phyloP scores from a whole-genome alignment of 1,140 invertebrate species.

The Scaptomyza hsui region DNA sequence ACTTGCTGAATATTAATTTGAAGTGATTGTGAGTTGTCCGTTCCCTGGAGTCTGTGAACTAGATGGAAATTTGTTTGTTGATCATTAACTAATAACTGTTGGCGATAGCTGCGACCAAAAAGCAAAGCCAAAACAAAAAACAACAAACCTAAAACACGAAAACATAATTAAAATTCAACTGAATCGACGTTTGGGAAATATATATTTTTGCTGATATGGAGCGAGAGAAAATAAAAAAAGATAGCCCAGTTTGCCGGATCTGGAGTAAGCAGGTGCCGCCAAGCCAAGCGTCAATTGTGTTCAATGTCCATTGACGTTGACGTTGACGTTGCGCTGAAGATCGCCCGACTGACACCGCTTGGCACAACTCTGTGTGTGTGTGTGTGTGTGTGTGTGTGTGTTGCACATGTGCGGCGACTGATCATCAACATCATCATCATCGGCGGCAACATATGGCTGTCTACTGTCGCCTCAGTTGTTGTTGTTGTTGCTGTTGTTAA shows the following conservation, averaged over 20 bases:
- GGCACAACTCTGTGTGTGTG: constrained; percentile 34
- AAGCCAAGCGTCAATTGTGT: background rate
- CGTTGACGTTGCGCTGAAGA: no score
- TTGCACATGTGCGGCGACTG: constrained; percentile 26
- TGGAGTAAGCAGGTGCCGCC: constrained; percentile 53
- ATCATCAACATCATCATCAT: constrained; percentile 22
- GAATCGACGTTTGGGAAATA: constrained; percentile 21
- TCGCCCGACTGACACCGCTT: constrained; percentile 62
- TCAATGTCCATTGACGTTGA: background rate
- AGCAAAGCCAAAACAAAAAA: constrained; percentile 5
- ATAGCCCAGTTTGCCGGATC: background rate
- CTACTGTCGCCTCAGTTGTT: constrained; percentile 11
- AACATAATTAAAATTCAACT: constrained; percentile 2
- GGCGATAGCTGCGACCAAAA: constrained; percentile 31
- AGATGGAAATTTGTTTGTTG: constrained; percentile 29
- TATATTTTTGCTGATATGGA: no score
- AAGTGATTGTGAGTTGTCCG: background rate
- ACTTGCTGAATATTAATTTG: constrained; percentile 1
- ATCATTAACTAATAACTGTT: constrained; percentile 35
- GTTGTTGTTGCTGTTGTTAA: constrained; percentile 26
- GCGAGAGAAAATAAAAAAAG: background rate
- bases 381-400: constrained; percentile 18
- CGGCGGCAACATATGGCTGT: constrained; percentile 31
- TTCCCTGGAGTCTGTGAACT: constrained; percentile 10
- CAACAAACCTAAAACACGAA: no score